These are phyloP conservation scores for Anas georgica DNA, from an alignment of 2,797 vertebrate species.

Conservation along the genomic window DNA sequence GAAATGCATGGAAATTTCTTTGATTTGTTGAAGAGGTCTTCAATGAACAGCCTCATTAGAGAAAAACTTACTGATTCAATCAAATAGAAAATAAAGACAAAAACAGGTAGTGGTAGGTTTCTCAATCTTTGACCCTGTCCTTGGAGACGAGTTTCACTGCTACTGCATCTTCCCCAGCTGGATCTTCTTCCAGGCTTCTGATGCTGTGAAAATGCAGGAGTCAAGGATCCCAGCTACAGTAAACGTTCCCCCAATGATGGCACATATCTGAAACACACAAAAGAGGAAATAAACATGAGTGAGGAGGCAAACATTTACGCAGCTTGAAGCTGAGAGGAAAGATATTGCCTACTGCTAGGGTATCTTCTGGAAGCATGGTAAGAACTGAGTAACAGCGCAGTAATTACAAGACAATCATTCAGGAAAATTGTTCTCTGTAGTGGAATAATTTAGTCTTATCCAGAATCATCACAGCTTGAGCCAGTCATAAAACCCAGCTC, in stretches of 20 bases:
- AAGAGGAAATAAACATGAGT: not conserved
- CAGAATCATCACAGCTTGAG: not conserved
- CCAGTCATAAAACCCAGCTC: not conserved
- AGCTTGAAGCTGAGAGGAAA: not conserved
- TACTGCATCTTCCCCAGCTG: conserved; percentile 96
- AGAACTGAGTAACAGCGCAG: not conserved
- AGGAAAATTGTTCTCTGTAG: not conserved
- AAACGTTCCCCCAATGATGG: conserved; percentile 97
- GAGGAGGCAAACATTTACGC: not conserved
- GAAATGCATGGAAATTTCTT: conserved; percentile 57
- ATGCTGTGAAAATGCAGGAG: conserved; percentile 98
- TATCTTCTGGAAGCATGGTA: not conserved
- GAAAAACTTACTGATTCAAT: conserved; percentile 64
- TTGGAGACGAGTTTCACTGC: conserved; percentile 4
- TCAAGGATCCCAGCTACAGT: conserved; percentile 98
- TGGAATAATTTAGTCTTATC: conserved; percentile 21
- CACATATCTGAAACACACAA: conserved; percentile 87
- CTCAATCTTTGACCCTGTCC: conserved; percentile 52
- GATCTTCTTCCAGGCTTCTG: conserved; percentile 99
- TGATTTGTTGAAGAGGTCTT: conserved; percentile 54
- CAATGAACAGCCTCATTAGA: conserved; percentile 55
- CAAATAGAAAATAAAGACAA: conserved; percentile 67
- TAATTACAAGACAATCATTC: not conserved
- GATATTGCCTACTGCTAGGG: not conserved
- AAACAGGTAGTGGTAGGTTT: conserved; percentile 59